Percentiles rank a stretch among this genome's conserved stretches.
Conservation (phyloP, 2,797 vertebrate species). For the Gobionotothen gibberifrons region DNA sequence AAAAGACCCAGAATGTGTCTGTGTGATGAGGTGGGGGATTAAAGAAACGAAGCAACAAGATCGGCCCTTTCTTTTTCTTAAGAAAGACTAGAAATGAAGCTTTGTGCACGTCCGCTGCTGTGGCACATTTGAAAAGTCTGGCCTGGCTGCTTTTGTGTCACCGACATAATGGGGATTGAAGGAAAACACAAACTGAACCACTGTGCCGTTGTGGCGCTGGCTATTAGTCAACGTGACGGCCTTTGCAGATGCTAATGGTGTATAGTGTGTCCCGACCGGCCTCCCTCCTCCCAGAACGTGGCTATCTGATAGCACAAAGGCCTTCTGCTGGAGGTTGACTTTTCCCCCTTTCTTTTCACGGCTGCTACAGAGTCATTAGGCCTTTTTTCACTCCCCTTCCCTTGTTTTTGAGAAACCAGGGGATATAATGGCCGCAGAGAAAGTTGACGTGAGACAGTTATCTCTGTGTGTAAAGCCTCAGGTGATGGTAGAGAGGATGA, state of each 20-base stretch:
- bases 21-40: slow-evolving; percentile 72
- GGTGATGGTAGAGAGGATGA: slow-evolving; percentile 66
- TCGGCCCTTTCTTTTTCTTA: slow-evolving; percentile 74
- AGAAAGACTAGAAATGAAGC: slow-evolving; percentile 88
- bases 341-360: slow-evolving; percentile 79
- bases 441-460: slow-evolving; percentile 62
- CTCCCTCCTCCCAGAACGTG: slow-evolving; percentile 83
- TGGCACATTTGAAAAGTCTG: slow-evolving; percentile 94
- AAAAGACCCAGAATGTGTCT: slow-evolving; percentile 64
- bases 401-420: slow-evolving; percentile 69
- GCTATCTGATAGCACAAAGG: slow-evolving; percentile 90
- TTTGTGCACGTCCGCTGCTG: slow-evolving; percentile 89
- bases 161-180: slow-evolving; percentile 89
- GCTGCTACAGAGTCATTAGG: slow-evolving; percentile 83
- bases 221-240: slow-evolving; percentile 88
- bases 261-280: slow-evolving; percentile 88
- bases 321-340: slow-evolving; percentile 86
- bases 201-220: slow-evolving; percentile 83
- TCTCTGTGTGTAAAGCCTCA: slow-evolving; percentile 70
- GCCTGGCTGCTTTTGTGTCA: slow-evolving; percentile 93
- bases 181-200: slow-evolving; percentile 94
- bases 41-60: slow-evolving; percentile 82
- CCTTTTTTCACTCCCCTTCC: slow-evolving; percentile 53
- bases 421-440: slow-evolving; percentile 65
- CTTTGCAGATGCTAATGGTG: slow-evolving; percentile 99